A percentile compares a stretch with the other conserved stretches of the same genome.
Conservation (phyloP, 2,113 vertebrate genomes). For the Tragelaphus buxtoni region DNA sequence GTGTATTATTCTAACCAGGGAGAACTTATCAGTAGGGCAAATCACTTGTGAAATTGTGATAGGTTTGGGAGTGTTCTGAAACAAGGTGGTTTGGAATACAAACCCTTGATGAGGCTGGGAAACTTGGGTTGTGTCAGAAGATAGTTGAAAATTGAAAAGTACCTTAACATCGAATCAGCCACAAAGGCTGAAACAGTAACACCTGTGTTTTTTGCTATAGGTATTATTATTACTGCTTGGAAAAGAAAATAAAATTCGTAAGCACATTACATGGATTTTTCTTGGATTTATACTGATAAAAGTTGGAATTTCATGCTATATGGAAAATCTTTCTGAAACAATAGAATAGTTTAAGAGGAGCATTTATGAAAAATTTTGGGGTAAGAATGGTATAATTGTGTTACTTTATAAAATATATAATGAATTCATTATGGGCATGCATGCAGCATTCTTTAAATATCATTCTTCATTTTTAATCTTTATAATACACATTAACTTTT, state of each 20-base stretch:
- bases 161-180: background rate
- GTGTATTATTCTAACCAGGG: conserved; percentile 50
- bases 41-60: conserved; percentile 47
- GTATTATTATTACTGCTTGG: background rate
- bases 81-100: background rate
- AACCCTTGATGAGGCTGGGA: background rate
- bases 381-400: background rate
- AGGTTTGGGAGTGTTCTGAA: conserved; percentile 51
- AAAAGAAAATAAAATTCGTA: background rate
- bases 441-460: conserved; percentile 30
- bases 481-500: conserved; percentile 31
- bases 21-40: conserved; percentile 49
- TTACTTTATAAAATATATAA: background rate
- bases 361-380: conserved; percentile 4
- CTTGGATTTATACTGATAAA: conserved; percentile 16
- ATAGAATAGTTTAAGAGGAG: background rate
- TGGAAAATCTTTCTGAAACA: background rate
- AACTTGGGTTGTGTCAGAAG: conserved; percentile 21
- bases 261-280: background rate
- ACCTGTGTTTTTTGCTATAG: background rate
- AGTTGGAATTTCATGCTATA: background rate
- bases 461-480: conserved; percentile 31
- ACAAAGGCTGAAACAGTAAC: background rate
- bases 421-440: background rate
- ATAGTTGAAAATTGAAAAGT: background rate